phyloP scores from a whole-genome alignment of 2,888 invertebrate species.

The Cyclophora albipunctata region DNA sequence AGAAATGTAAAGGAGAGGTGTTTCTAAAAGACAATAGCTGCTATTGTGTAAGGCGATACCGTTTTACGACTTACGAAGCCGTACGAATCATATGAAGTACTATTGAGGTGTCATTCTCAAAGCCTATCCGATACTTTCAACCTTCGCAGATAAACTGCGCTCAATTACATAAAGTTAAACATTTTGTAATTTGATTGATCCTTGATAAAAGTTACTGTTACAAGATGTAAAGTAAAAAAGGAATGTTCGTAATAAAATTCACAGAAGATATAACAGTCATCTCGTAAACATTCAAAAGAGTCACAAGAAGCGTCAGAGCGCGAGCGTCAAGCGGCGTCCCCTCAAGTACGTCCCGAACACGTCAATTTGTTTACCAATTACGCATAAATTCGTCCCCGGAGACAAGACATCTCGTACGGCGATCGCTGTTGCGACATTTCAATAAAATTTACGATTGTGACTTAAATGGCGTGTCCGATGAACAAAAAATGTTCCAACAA shows the following conservation, averaged over 20 bases:
- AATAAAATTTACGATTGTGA: constrained; percentile 75
- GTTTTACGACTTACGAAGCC: constrained; percentile 72
- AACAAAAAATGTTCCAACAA: constrained; percentile 64
- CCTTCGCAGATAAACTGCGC: constrained; percentile 17
- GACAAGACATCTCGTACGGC: constrained; percentile 71
- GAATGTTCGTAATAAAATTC: constrained; percentile 31
- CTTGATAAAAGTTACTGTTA: constrained; percentile 14
- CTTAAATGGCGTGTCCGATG: constrained; percentile 70
- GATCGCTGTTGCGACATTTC: constrained; percentile 73
- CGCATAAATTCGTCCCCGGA: constrained; percentile 72
- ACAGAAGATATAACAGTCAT: constrained; percentile 35
- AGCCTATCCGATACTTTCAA: constrained; percentile 52
- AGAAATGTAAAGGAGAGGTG: constrained; percentile 38
- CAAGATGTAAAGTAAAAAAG: constrained; percentile 18
- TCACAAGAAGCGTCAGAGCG: constrained; percentile 65
- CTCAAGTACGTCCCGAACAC: constrained; percentile 59
- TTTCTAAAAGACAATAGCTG: constrained; percentile 56
- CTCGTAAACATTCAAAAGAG: constrained; percentile 43
- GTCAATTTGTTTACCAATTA: constrained; percentile 75
- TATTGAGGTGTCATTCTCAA: constrained; percentile 62
- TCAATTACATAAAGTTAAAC: constrained; percentile 8
- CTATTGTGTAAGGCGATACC: constrained; percentile 68
- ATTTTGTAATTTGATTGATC: constrained; percentile 7
- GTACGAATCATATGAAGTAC: constrained; percentile 49
- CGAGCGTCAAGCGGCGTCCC: constrained; percentile 55